A percentile compares a stretch with the other conserved stretches of the same genome.
phyloP scores from a whole-genome alignment of 1,140 invertebrate genomes.

The Drosophila nasuta region DNA sequence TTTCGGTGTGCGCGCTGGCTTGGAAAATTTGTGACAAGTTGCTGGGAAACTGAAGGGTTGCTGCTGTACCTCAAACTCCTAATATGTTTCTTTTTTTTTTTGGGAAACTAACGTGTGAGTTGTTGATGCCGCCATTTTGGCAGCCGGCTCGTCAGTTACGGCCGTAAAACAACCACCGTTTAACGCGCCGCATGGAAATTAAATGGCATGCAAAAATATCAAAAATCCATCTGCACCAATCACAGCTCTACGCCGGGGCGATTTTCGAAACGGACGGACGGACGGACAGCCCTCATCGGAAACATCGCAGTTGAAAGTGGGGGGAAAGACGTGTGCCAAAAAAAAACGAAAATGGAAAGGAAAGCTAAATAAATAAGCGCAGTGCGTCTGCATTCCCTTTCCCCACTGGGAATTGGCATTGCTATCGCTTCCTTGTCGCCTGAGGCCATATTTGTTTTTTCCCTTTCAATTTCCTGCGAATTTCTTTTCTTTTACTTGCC shows the following conservation, averaged over 20 bases:
- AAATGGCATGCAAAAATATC: conserved; percentile 69
- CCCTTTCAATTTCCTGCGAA: conserved; percentile 75
- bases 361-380: conserved; percentile 30
- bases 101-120: conserved; percentile 41
- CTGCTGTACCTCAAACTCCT: not conserved
- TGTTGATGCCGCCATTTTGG: conserved; percentile 67
- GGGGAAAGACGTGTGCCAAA: conserved; percentile 35
- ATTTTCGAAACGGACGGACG: not conserved
- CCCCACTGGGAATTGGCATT: conserved; percentile 5
- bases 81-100: conserved; percentile 20
- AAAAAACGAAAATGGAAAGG: conserved; percentile 41
- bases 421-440: conserved; percentile 35
- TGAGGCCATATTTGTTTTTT: conserved; percentile 77
- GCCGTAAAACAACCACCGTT: conserved; percentile 30
- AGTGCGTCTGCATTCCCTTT: conserved; percentile 42
- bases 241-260: conserved; percentile 40
- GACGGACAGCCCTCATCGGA: not conserved
- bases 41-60: conserved; percentile 60
- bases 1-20: conserved; percentile 56
- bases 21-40: conserved; percentile 69
- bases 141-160: not conserved
- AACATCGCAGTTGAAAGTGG: not conserved
- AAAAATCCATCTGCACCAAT: conserved; percentile 64
- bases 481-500: conserved; percentile 32
- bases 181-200: conserved; percentile 60